These are phyloP conservation scores for Scaptomyza polygonia DNA, from an alignment of 2,888 invertebrate genomes.

Conservation along the genomic window DNA sequence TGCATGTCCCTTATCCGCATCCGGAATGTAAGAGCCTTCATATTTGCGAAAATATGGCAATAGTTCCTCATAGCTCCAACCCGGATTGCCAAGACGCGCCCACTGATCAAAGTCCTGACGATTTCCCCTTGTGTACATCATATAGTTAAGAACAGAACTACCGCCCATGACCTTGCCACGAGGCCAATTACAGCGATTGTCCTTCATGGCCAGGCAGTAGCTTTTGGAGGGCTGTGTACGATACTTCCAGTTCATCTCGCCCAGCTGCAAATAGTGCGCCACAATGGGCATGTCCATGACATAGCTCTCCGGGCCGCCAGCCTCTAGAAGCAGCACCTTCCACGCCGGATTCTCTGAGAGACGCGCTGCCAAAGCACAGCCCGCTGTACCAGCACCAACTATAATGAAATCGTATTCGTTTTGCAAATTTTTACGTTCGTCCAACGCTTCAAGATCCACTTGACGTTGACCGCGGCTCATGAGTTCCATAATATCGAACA, in stretches of 20 bases:
- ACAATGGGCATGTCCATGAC: constrained; percentile 90
- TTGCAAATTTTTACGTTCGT: constrained; percentile 58
- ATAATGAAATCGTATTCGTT: constrained; percentile 90
- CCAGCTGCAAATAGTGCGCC: constrained; percentile 89
- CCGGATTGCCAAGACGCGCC: constrained; percentile 88
- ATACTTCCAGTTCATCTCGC: constrained; percentile 91
- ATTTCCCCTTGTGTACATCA: constrained; percentile 91
- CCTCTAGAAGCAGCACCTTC: constrained; percentile 89
- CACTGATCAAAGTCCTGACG: constrained; percentile 90
- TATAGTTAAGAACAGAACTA: constrained; percentile 91
- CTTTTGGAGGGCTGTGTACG: constrained; percentile 89
- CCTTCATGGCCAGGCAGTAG: constrained; percentile 90
- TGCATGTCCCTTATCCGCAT: constrained; percentile 84
- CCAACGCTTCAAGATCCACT: constrained; percentile 68
- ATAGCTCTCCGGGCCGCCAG: constrained; percentile 89
- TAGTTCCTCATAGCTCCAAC: constrained; percentile 90
- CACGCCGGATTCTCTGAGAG: constrained; percentile 89
- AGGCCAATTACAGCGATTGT: constrained; percentile 91
- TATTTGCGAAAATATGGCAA: constrained; percentile 91
- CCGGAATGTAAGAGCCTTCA: constrained; percentile 88
- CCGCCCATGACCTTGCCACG: constrained; percentile 93
- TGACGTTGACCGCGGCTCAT: constrained; percentile 73
- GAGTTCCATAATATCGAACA: constrained; percentile 62
- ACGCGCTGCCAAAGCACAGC: constrained; percentile 90
- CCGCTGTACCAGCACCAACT: constrained; percentile 92